A percentile compares a stretch with the other conserved stretches of the same genome.
phyloP scores from a whole-genome alignment of 2,888 invertebrate species.

The Phlogophora meticulosa region DNA sequence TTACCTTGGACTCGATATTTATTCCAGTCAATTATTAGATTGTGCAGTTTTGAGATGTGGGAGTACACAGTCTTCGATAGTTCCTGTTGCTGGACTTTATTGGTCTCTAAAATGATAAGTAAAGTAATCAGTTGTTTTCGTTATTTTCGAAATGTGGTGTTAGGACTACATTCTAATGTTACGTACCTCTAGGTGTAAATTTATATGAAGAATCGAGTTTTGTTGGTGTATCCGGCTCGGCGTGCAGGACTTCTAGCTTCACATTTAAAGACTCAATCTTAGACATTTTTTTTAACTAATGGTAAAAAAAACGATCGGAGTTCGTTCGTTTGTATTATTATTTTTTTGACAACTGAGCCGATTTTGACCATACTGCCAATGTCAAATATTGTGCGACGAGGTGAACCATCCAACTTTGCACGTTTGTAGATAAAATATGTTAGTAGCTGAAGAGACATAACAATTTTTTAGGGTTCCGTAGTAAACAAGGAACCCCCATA shows the following conservation, averaged over 20 bases:
- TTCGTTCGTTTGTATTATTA: too few relatives aligned
- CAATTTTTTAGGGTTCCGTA: too few relatives aligned
- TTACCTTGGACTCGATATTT: conserved; percentile 80
- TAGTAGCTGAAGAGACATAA: too few relatives aligned
- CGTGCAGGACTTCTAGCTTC: not conserved
- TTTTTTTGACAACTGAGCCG: too few relatives aligned
- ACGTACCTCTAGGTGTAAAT: conserved; percentile 78
- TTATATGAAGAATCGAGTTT: conserved; percentile 65
- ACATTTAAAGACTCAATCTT: conserved; percentile 1
- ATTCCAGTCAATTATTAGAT: conserved; percentile 79
- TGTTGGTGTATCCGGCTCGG: conserved; percentile 77
- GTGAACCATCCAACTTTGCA: too few relatives aligned
- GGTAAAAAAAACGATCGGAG: too few relatives aligned
- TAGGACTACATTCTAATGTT: not conserved
- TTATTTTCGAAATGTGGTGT: not conserved
- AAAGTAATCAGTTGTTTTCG: not conserved
- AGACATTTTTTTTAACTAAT: conserved; percentile 29
- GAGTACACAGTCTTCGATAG: conserved; percentile 84
- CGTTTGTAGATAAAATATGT: too few relatives aligned
- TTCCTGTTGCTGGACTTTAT: conserved; percentile 79
- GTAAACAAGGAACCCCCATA: too few relatives aligned
- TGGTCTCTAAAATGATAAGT: conserved; percentile 78
- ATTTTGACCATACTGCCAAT: not conserved
- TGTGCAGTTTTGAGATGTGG: conserved; percentile 81
- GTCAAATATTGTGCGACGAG: too few relatives aligned